Evolutionary conservation across 23 tunicate genomes (phyloP), one percentile per base, ranked within the genome.

Genomic region (Oikopleura albicans): DNA sequence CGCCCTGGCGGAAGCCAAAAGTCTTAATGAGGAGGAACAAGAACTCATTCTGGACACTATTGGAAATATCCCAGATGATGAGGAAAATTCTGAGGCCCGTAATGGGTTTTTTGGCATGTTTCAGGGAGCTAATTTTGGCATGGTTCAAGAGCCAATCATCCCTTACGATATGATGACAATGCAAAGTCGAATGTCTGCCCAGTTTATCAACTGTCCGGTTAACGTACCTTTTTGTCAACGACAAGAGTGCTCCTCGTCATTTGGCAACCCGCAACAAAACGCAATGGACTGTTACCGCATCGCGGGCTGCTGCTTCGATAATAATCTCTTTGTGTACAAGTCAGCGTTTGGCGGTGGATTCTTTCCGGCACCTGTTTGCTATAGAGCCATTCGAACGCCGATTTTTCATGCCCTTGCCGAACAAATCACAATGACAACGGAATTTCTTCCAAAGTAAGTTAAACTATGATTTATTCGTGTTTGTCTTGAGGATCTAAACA

Each of bases 261-360:
- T 39, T 66, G 84, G 79, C 2, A 41, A 40, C 22, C 87, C 99
- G 22, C 97, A 95, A 86, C 39, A 76, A 4, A 84, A 91, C 71
- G 90, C 99, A 0, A 84, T 76, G 4, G 57, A 41, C 8, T 95
- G 99, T 41, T 85, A 71, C 40, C 0, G 56, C 1, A 86, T 91
- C 75, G 92, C 96, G n/a, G 38, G 84, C 0, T 95, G 99, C 66
- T 95, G 99, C 84, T 95, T 95, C 75, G 99, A 95, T 59, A 57
- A 79, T 35, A 84, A 88, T 57, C 75, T 95, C 27, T 95, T 84
- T 39, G 37, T 91, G 0, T 90, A 95, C 84, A 91, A 89, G 63
- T 66, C 84, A 39, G 39, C 87, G 27, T 95, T 90, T 63, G 99
- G 99, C 0, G 39, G 41, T 35, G 88, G 57, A 1, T 87, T 59